phyloP scores from a whole-genome alignment of 2,797 vertebrate species.

The Oreochromis mossambicus region DNA sequence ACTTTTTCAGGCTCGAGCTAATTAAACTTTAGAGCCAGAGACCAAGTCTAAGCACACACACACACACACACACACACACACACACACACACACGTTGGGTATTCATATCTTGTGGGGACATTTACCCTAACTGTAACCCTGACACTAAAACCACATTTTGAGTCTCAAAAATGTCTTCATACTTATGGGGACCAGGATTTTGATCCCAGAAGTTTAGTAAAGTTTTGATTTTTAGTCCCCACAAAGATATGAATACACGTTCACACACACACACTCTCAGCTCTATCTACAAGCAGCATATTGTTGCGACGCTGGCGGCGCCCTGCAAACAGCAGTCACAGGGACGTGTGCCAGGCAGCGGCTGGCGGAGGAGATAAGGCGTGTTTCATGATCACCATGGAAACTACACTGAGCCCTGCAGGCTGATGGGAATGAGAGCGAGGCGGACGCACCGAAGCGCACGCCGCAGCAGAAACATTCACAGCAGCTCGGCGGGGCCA shows the following conservation, averaged over 20 bases:
- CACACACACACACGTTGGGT: too few relatives aligned
- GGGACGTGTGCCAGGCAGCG: neutral
- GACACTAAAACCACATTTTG: too few relatives aligned
- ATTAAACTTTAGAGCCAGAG: neutral
- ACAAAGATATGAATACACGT: too few relatives aligned
- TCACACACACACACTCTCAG: neutral
- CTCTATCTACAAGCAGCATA: constrained; percentile 27
- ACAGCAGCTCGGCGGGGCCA: neutral
- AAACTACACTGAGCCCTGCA: constrained; percentile 12
- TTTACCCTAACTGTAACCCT: too few relatives aligned
- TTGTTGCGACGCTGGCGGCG: neutral
- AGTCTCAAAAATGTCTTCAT: too few relatives aligned
- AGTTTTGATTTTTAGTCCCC: too few relatives aligned
- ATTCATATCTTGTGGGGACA: too few relatives aligned
- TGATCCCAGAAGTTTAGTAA: too few relatives aligned
- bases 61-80: too few relatives aligned
- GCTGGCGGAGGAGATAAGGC: constrained; percentile 46
- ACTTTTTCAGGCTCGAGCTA: neutral
- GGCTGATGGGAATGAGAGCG: constrained; percentile 1
- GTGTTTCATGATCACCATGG: constrained; percentile 24
- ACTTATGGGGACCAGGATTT: too few relatives aligned
- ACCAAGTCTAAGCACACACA: neutral
- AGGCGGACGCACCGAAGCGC: neutral
- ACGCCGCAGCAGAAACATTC: neutral
- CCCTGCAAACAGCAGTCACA: neutral